These are phyloP conservation scores for Eupithecia exiguata DNA, from an alignment of 2,888 invertebrate species.

Conservation along the genomic window DNA sequence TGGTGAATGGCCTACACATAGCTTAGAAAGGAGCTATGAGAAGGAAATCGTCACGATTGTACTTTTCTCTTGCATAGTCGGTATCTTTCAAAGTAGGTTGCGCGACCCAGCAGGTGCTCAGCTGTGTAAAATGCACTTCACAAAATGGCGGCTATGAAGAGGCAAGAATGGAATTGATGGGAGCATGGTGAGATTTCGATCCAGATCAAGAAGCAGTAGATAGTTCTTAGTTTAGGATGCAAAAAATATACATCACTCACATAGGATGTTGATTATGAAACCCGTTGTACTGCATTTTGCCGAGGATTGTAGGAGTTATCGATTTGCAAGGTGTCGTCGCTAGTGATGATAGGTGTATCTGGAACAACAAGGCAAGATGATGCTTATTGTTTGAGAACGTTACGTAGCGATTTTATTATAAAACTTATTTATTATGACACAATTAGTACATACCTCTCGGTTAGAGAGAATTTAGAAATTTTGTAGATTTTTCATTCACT, in stretches of 20 bases:
- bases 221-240: background rate
- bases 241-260: constrained; percentile 54
- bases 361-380: constrained; percentile 56
- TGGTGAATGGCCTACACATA: background rate
- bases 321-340: constrained; percentile 66
- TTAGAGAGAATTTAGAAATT: constrained; percentile 77
- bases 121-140: constrained; percentile 70
- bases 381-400: background rate
- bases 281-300: constrained; percentile 81
- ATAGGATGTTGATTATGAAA: constrained; percentile 82
- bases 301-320: constrained; percentile 48
- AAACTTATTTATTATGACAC: background rate
- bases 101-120: constrained; percentile 69
- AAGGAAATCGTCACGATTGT: background rate
- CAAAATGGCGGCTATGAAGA: constrained; percentile 79
- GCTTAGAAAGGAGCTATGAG: background rate
- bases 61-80: background rate
- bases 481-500: constrained; percentile 71
- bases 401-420: background rate
- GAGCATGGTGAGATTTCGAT: constrained; percentile 7
- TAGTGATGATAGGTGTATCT: constrained; percentile 72
- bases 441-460: constrained; percentile 72
- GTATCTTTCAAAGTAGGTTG: constrained; percentile 51
- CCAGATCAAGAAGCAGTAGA: background rate
- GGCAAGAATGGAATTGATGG: constrained; percentile 44